Evolutionary conservation across 2,888 invertebrate species (phyloP).

Genomic region (Noctua comes): DNA sequence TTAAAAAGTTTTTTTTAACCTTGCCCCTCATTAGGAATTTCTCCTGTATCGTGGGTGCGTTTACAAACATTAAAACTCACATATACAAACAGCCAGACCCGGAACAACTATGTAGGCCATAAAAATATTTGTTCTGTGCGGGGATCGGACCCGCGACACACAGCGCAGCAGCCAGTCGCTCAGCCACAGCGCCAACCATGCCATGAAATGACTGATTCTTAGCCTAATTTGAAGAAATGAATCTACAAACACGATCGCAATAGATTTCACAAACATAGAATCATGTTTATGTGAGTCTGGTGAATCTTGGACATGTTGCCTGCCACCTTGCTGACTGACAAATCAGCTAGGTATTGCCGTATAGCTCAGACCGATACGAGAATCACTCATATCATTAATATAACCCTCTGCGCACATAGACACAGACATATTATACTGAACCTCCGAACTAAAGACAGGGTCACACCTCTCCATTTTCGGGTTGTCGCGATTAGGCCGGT

Average conservation of each 20-base stretch:
- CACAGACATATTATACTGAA: slow-evolving; percentile 40
- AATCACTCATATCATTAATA: not conserved
- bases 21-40: too few species aligned
- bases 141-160: too few species aligned
- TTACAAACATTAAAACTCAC: too few species aligned
- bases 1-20: too few species aligned
- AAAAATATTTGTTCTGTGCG: too few species aligned
- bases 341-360: not conserved
- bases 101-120: too few species aligned
- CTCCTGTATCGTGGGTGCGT: too few species aligned
- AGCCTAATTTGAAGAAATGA: not conserved
- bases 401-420: not conserved
- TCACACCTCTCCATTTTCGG: slow-evolving; percentile 53
- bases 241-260: not conserved
- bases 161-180: too few species aligned
- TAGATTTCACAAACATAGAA: not conserved
- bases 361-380: not conserved
- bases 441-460: slow-evolving; percentile 23
- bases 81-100: too few species aligned
- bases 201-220: not conserved
- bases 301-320: not conserved
- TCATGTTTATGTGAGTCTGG: not conserved
- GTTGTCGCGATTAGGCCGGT: slow-evolving; percentile 81
- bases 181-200: too few species aligned
- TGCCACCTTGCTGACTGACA: not conserved